Conservation (phyloP, 2,113 vertebrate species). For the Excalfactoria chinensis region DNA sequence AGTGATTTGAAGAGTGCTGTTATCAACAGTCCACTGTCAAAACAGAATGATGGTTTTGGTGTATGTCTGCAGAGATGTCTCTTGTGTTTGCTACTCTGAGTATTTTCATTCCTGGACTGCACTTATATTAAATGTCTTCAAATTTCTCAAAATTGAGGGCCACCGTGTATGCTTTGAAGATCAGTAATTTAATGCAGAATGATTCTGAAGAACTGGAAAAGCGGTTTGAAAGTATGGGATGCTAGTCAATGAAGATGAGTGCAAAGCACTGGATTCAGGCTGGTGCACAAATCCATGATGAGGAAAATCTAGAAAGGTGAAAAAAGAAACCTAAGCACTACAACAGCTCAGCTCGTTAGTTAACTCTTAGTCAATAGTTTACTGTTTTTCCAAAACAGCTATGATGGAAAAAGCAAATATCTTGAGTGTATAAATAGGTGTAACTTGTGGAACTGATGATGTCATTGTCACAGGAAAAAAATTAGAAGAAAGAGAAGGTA, state of each 20-base stretch:
- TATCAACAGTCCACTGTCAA: neutral
- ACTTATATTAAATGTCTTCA: neutral
- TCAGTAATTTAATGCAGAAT: neutral
- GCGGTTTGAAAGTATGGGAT: neutral
- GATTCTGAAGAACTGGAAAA: neutral
- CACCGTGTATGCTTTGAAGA: neutral
- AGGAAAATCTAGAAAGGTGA: neutral
- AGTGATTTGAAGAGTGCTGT: neutral
- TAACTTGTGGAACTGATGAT: neutral
- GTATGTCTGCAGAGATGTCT: neutral
- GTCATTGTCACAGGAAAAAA: neutral
- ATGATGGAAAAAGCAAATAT: neutral
- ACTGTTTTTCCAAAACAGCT: neutral
- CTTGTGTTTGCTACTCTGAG: neutral
- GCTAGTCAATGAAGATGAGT: neutral
- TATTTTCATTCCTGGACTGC: neutral
- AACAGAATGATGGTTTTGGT: neutral
- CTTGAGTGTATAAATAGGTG: neutral
- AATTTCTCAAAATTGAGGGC: neutral
- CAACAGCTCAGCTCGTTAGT: neutral
- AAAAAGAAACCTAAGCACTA: neutral
- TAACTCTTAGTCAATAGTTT: neutral
- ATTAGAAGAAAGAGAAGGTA: neutral
- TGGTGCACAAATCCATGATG: neutral
- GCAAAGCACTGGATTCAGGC: neutral